phyloP scores from a whole-genome alignment of 2,113 vertebrate genomes.

The Psittacula cyanocephala region DNA sequence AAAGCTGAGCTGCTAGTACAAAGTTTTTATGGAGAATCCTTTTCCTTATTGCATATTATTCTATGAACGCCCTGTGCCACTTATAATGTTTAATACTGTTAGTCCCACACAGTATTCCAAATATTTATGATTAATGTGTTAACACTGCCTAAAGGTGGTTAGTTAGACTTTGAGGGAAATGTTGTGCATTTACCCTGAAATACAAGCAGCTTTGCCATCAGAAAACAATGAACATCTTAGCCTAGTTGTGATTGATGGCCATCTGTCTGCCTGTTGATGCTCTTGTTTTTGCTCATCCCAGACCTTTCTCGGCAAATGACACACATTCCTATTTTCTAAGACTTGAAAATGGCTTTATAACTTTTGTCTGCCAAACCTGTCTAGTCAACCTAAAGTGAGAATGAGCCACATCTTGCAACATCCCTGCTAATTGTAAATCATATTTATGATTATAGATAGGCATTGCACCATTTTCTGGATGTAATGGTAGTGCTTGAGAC shows the following conservation, averaged over 20 bases:
- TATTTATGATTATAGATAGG: not conserved
- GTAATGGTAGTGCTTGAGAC: not conserved
- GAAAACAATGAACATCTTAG: not conserved
- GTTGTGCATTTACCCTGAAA: not conserved
- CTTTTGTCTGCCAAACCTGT: not conserved
- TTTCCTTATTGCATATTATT: not conserved
- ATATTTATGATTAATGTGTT: not conserved
- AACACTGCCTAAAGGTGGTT: not conserved
- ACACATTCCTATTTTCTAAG: not conserved
- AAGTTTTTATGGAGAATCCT: not conserved
- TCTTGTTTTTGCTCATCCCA: not conserved
- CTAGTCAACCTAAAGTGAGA: not conserved
- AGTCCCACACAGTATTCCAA: not conserved
- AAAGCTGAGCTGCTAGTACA: not conserved
- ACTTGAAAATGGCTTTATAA: not conserved
- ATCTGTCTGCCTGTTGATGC: not conserved
- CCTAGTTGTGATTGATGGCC: not conserved
- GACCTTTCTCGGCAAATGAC: not conserved
- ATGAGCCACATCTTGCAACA: not conserved
- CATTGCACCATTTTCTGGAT: not conserved
- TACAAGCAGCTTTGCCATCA: not conserved
- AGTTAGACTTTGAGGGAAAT: not conserved
- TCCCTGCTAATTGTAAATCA: not conserved
- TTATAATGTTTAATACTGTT: not conserved
- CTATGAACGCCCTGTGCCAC: not conserved